These are phyloP conservation scores for Laticauda colubrina DNA, from an alignment of 2,113 vertebrate genomes.

Conservation along the genomic window DNA sequence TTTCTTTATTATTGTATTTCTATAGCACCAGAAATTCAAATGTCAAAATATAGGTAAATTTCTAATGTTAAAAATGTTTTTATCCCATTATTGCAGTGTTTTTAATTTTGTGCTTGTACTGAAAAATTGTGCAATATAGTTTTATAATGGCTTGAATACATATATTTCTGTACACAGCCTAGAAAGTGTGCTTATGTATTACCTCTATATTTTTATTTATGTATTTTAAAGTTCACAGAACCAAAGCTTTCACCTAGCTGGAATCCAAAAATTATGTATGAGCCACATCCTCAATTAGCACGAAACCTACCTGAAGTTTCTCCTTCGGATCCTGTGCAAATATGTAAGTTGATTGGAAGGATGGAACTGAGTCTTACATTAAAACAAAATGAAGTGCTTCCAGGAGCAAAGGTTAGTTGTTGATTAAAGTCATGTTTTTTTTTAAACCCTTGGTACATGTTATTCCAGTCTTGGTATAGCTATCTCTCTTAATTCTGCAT, in stretches of 20 bases:
- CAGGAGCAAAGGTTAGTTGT: constrained; percentile 84
- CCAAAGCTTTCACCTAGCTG: constrained; percentile 97
- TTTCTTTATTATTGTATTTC: not conserved
- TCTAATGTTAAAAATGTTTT: not conserved
- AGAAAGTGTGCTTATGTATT: not conserved
- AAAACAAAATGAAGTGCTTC: constrained; percentile 93
- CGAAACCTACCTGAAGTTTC: constrained; percentile 81
- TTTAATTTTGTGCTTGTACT: not conserved
- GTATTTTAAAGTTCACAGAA: constrained; percentile 83
- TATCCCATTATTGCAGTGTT: not conserved
- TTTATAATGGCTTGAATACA: not conserved
- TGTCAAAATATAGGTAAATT: not conserved
- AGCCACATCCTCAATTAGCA: constrained; percentile 94
- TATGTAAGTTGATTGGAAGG: constrained; percentile 84
- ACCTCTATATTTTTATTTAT: constrained; percentile 12
- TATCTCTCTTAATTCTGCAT: not conserved
- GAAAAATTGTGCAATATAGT: not conserved
- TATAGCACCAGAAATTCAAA: not conserved
- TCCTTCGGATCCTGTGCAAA: constrained; percentile 86
- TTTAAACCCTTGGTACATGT: not conserved
- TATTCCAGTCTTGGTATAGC: not conserved
- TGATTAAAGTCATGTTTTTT: not conserved
- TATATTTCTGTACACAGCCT: not conserved
- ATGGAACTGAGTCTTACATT: constrained; percentile 87
- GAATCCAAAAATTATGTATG: constrained; percentile 96